phyloP scores from a whole-genome alignment of 2,888 invertebrate species.

The Dicroscelio sp. region DNA sequence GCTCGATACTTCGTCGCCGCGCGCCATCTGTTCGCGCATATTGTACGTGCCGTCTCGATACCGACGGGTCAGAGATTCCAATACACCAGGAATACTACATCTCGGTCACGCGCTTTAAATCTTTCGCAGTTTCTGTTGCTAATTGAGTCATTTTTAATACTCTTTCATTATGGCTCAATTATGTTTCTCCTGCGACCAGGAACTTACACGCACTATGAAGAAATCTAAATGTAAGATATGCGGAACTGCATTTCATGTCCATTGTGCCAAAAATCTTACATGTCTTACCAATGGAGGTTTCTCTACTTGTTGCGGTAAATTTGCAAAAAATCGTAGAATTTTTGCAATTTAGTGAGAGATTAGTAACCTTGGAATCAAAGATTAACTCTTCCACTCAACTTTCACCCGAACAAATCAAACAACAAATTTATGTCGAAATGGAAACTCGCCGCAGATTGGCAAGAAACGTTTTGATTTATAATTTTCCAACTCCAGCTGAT shows the following conservation, averaged over 20 bases:
- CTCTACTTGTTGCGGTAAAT: background rate
- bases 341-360: background rate
- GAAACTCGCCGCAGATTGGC: background rate
- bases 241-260: background rate
- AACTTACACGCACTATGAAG: background rate
- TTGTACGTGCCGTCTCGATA: no score
- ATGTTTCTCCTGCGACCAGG: background rate
- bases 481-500: background rate
- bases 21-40: no score
- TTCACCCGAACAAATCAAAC: background rate
- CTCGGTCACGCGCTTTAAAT: no score
- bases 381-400: background rate
- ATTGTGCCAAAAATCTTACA: background rate
- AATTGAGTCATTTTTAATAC: no score
- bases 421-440: background rate
- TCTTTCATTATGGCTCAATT: no score
- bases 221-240: background rate
- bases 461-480: background rate
- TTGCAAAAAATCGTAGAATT: background rate
- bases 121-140: no score
- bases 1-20: no score
- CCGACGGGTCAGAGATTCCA: no score
- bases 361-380: background rate
- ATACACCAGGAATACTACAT: no score
- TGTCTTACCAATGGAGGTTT: background rate